Percentiles rank a stretch among this genome's conserved stretches.
phyloP scores from a whole-genome alignment of 2,888 invertebrate species.

The Apodemia hepburni region DNA sequence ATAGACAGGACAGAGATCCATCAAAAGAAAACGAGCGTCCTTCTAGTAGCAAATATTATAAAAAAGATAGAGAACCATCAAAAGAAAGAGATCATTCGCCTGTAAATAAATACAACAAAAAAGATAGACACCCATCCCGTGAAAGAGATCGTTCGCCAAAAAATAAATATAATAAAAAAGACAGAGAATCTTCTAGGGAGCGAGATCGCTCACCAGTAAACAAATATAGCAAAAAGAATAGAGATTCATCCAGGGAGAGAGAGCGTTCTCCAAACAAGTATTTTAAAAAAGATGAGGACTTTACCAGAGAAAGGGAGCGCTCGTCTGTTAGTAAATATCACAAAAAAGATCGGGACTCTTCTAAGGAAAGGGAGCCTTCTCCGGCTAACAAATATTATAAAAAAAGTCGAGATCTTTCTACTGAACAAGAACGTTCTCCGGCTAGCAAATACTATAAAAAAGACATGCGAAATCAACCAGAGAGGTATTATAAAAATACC shows the following conservation, averaged over 20 bases:
- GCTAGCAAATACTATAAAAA: constrained; percentile 24
- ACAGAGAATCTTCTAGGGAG: constrained; percentile 18
- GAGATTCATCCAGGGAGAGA: not conserved
- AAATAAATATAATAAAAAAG: constrained; percentile 17
- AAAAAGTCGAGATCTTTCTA: not conserved
- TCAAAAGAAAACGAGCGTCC: constrained; percentile 16
- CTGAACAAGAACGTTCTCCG: not conserved
- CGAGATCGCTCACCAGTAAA: constrained; percentile 3
- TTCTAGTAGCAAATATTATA: constrained; percentile 16
- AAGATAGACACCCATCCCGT: not conserved
- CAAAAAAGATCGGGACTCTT: constrained; percentile 32
- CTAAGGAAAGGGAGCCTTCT: not conserved
- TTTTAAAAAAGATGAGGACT: not conserved
- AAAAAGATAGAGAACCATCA: not conserved
- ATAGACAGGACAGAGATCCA: constrained; percentile 22
- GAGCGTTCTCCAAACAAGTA: constrained; percentile 17
- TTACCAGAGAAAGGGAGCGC: not conserved
- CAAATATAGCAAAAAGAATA: not conserved
- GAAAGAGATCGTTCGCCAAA: constrained; percentile 4
- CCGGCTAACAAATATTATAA: constrained; percentile 15
- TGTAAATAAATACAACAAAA: constrained; percentile 7
- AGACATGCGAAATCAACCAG: constrained; percentile 40
- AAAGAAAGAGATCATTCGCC: constrained; percentile 16
- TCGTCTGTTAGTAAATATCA: constrained; percentile 13
- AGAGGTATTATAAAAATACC: constrained; percentile 47